Percentiles rank a stretch among this genome's conserved stretches.
These are phyloP conservation scores for Cromileptes altivelis DNA, from an alignment of 2,113 vertebrate species.

Conservation along the genomic window DNA sequence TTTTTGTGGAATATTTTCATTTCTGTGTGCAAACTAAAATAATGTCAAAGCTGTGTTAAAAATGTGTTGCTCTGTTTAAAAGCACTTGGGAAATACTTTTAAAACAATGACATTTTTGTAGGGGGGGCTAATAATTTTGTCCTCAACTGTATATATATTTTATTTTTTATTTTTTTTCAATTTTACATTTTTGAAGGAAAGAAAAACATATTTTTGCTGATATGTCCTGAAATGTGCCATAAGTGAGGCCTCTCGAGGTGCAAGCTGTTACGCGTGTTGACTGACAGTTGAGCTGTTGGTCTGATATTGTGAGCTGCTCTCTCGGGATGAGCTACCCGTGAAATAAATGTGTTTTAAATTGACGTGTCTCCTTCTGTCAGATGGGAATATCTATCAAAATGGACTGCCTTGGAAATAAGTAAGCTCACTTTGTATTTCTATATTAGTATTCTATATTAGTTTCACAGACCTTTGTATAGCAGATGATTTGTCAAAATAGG, in stretches of 20 bases:
- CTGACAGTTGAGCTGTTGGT: not conserved
- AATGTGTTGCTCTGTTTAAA: too few species aligned
- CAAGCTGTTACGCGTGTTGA: not conserved
- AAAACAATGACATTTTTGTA: too few species aligned
- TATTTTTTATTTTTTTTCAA: not conserved
- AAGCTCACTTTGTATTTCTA: not conserved
- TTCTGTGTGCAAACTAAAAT: too few species aligned
- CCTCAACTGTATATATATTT: not conserved
- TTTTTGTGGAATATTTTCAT: too few species aligned
- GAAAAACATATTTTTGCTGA: not conserved
- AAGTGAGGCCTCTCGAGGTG: not conserved
- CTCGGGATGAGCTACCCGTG: not conserved
- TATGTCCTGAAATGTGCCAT: not conserved
- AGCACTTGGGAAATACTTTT: too few species aligned
- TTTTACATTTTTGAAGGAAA: not conserved
- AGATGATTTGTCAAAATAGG: not conserved
- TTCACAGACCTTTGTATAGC: not conserved
- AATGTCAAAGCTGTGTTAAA: too few species aligned
- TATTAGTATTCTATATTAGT: not conserved
- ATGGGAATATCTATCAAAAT: slow-evolving; percentile 5
- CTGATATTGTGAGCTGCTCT: not conserved
- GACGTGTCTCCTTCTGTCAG: not conserved
- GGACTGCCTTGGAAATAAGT: not conserved
- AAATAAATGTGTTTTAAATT: slow-evolving; percentile 8
- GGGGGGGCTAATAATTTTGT: too few species aligned